A percentile compares a stretch with the other conserved stretches of the same genome.
phyloP scores from a whole-genome alignment of 1,140 invertebrate species.

The Macrosteles quadrilineatus region DNA sequence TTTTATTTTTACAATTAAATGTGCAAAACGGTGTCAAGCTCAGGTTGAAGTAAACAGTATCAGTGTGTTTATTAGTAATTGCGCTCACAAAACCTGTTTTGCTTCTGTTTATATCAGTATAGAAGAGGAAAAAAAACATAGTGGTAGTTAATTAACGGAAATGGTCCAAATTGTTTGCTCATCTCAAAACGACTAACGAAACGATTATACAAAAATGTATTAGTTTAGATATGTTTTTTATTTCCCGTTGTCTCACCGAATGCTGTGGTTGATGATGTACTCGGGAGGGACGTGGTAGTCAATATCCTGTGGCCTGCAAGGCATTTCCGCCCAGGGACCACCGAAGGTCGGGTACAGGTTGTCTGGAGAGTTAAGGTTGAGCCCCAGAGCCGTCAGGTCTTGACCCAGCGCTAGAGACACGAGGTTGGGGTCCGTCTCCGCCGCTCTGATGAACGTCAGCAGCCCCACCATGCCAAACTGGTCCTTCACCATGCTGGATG shows the following conservation, averaged over 20 bases:
- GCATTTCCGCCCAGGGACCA: slow-evolving; percentile 96
- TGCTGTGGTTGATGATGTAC: slow-evolving; percentile 93
- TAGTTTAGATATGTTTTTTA: no score
- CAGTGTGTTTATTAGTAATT: no score
- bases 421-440: slow-evolving; percentile 94
- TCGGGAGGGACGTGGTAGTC: slow-evolving; percentile 98
- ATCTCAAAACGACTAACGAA: no score
- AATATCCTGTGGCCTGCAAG: slow-evolving; percentile 97
- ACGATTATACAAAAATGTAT: no score
- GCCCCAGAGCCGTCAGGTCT: slow-evolving; percentile 94
- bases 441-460: slow-evolving; percentile 94
- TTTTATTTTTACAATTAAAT: no score
- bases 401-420: slow-evolving; percentile 94
- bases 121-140: no score
- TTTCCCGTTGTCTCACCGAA: slow-evolving; percentile 68
- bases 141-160: no score
- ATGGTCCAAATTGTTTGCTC: no score
- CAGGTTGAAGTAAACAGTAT: no score
- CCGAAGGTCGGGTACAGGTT: slow-evolving; percentile 96
- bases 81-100: no score
- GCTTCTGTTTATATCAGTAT: no score
- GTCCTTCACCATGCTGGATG: slow-evolving; percentile 96
- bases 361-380: slow-evolving; percentile 97
- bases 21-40: no score
- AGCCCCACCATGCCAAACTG: slow-evolving; percentile 99